These are phyloP conservation scores for Cardiocondyla obscurior DNA, from an alignment of 1,140 invertebrate genomes.

Conservation along the genomic window DNA sequence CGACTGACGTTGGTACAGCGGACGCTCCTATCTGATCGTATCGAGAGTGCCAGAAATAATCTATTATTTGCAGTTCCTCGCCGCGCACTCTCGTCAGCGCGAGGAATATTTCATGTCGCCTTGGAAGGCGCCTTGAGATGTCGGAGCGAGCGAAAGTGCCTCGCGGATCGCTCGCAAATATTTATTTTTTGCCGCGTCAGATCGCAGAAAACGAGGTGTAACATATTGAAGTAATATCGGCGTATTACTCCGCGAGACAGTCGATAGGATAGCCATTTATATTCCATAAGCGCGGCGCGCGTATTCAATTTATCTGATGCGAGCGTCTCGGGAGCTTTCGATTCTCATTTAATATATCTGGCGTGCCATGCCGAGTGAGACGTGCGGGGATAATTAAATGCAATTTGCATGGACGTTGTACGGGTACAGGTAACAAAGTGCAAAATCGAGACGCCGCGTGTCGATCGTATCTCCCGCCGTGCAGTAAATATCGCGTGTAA, in stretches of 20 bases:
- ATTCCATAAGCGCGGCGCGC: not conserved
- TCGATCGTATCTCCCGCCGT: not conserved
- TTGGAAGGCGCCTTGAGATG: not conserved
- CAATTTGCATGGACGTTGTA: constrained; percentile 23
- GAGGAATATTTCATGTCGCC: not conserved
- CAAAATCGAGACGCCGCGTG: constrained; percentile 18
- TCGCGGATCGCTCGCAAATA: not conserved
- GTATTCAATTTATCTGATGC: not conserved
- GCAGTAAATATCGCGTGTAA: constrained; percentile 15
- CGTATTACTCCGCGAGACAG: not conserved
- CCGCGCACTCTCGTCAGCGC: not conserved
- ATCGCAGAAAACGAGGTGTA: not conserved
- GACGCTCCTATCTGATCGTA: constrained; percentile 6
- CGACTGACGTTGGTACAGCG: not conserved
- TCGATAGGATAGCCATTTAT: not conserved
- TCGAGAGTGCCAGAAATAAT: constrained; percentile 34
- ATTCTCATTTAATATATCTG: not conserved
- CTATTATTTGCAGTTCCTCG: constrained; percentile 30
- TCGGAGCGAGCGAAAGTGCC: not conserved
- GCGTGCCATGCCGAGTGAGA: not conserved
- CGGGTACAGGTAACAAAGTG: not conserved
- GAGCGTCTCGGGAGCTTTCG: not conserved
- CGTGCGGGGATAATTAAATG: constrained; percentile 36
- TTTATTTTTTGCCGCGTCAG: not conserved
- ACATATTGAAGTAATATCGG: not conserved